Base-by-base conservation (phyloP, 2,797 vertebrate species). In the Botia kubotai region DNA sequence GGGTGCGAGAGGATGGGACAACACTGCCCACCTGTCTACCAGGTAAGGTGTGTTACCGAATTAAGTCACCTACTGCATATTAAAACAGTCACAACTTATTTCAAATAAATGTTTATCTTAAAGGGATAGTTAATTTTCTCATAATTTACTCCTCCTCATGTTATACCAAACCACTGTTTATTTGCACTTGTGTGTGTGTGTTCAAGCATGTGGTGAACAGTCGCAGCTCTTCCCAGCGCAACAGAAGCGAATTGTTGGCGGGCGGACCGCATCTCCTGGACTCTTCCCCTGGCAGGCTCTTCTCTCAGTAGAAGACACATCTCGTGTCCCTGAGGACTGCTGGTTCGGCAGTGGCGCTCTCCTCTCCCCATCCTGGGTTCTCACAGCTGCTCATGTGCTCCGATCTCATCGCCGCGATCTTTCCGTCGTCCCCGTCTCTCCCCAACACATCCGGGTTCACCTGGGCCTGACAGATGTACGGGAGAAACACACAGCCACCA, bases 341-440 rank as follows among this genome's bases (percentile, higher is more conserved):
- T 97, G 97, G 97, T 98, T 98, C 0, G 97, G 97, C 19, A 97
- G 97, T 0, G 98, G 97, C 1, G 97, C 97, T 10, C 92, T 99
- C 63, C 93, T 99, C 52, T 97, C 97, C 0, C 91, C 94, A 10
- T 91, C 89, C 19, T 99, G 98, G 98, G 94, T 99, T 50, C 92
- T 99, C 33, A 99, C 97, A 0, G 98, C 97, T 0, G 97, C 97
- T 53, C 98, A 99, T 0, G 95, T 98, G 14, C 94, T 99, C 10
- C 92, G 95, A 16, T 97, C 96, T n/a, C 96, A 94, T 71, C 91
- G 97, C 16, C 93, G 96, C n/a, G 96, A 97, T 87, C 88, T 93
- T 85, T 96, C 92, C 0, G 91, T 97, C 0, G 94, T 95, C 0
- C 93, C 97, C 0, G 95, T 99, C 76, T 92, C 92, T 29, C 94